Conservation (phyloP, 2,113 vertebrate genomes). For the Turdus rufiventris region DNA sequence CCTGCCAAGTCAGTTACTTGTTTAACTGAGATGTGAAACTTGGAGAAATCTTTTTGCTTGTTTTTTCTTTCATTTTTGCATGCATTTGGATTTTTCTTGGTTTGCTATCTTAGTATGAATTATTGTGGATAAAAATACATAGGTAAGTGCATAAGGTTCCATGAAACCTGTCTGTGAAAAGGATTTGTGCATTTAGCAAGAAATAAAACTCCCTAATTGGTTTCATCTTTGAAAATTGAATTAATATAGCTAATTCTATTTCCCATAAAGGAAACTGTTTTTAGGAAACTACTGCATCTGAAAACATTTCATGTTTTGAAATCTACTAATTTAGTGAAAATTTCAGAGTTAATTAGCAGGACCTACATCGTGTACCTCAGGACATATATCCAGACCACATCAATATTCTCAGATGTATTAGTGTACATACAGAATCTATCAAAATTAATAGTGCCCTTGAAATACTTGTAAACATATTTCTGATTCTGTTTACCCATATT, state of each 20-base stretch:
- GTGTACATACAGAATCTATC: neutral
- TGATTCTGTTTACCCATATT: neutral
- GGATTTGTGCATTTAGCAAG: neutral
- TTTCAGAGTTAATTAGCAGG: neutral
- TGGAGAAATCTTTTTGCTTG: neutral
- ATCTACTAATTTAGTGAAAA: neutral
- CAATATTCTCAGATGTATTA: neutral
- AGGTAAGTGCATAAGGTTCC: neutral
- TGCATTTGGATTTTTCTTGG: neutral
- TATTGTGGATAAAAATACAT: neutral
- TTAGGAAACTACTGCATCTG: neutral
- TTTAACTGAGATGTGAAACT: constrained; percentile 20
- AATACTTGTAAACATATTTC: neutral
- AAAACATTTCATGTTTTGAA: neutral
- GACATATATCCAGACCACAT: neutral
- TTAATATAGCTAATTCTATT: neutral
- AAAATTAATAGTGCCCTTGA: neutral
- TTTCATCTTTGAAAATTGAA: neutral
- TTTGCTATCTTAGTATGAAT: neutral
- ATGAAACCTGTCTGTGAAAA: neutral
- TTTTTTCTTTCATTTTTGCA: neutral
- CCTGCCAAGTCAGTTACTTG: constrained; percentile 21
- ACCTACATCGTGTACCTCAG: neutral
- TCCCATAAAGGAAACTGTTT: neutral
- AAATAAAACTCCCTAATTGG: neutral